Evolutionary conservation across 2,888 invertebrate species (phyloP).

Genomic region (Zygogramma bicolorata): DNA sequence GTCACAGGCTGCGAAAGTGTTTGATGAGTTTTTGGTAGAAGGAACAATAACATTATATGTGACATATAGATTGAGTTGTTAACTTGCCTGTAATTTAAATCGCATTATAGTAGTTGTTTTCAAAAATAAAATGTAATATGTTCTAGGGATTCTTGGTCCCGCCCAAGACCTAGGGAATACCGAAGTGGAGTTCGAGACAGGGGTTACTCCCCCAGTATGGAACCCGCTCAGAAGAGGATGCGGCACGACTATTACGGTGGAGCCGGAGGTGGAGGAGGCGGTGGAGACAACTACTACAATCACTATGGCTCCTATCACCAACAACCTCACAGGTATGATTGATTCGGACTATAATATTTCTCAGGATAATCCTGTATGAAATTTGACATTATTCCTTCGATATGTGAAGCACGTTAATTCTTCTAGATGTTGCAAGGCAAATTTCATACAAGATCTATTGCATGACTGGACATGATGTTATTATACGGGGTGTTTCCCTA

Average conservation of each 20-base stretch:
- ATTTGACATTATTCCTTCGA: no score
- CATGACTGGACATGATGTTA: no score
- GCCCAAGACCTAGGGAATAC: constrained; percentile 85
- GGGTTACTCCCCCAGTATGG: constrained; percentile 82
- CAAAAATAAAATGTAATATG: not conserved
- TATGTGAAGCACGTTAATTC: no score
- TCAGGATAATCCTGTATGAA: not conserved
- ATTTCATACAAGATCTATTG: no score
- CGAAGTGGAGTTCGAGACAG: constrained; percentile 77
- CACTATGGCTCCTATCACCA: constrained; percentile 65
- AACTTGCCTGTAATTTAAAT: no score
- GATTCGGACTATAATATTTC: not conserved
- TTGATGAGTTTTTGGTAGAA: no score
- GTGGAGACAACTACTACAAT: constrained; percentile 62
- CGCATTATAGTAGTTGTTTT: constrained; percentile 29
- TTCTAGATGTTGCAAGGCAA: no score
- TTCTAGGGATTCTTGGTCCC: constrained; percentile 74
- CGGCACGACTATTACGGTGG: constrained; percentile 68
- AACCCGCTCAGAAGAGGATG: constrained; percentile 83
- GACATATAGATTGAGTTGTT: no score
- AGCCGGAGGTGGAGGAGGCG: constrained; percentile 49
- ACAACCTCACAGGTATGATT: constrained; percentile 69
- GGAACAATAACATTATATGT: no score
- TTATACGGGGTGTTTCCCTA: no score
- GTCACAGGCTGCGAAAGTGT: no score